Evolutionary conservation across 2,888 invertebrate species (phyloP).

Genomic region (Yponomeuta sedellus): DNA sequence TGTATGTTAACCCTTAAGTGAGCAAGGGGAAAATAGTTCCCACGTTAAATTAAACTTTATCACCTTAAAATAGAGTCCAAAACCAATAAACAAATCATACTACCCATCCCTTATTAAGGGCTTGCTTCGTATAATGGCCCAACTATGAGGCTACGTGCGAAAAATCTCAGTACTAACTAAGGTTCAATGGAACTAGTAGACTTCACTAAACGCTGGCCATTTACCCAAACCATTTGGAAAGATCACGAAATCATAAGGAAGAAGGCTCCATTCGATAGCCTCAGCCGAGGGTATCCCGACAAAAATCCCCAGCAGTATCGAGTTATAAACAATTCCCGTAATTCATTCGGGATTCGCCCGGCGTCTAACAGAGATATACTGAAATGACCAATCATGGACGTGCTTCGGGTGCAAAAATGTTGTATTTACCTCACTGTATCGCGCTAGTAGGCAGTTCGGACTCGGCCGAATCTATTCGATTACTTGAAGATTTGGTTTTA

Average conservation of each 20-base stretch:
- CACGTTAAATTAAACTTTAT: too few species aligned
- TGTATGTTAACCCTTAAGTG: too few species aligned
- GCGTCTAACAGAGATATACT: constrained; percentile 68
- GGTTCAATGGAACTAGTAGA: too few species aligned
- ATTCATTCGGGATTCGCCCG: constrained; percentile 60
- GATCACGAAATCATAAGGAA: background rate
- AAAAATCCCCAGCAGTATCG: constrained; percentile 35
- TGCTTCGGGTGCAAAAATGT: constrained; percentile 48
- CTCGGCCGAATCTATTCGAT: constrained; percentile 19
- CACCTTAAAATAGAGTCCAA: too few species aligned
- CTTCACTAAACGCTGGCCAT: background rate
- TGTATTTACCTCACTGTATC: constrained; percentile 39
- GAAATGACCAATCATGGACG: constrained; percentile 72
- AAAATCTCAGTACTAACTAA: too few species aligned
- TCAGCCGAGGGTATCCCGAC: constrained; percentile 27
- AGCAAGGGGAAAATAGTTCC: too few species aligned
- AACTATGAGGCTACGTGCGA: too few species aligned
- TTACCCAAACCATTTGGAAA: background rate
- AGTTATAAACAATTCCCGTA: constrained; percentile 57
- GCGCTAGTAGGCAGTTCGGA: constrained; percentile 30
- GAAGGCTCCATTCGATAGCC: background rate
- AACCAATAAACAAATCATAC: too few species aligned
- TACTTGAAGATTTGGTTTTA: background rate
- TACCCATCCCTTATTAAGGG: too few species aligned
- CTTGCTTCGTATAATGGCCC: too few species aligned